phyloP scores from a whole-genome alignment of 2,113 vertebrate genomes.

The Lophius piscatorius region DNA sequence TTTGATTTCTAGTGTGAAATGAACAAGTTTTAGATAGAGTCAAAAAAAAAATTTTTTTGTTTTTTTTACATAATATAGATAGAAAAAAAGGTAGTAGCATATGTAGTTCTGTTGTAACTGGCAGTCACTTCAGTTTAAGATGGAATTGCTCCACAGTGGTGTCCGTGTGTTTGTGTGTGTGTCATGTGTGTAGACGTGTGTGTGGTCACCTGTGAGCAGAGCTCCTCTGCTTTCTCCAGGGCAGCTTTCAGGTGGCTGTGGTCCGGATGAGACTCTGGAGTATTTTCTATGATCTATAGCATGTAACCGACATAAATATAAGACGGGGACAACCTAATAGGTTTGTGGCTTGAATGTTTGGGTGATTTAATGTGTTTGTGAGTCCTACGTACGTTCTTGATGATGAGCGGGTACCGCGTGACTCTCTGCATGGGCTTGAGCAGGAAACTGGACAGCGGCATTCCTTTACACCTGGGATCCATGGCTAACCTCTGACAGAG shows the following conservation, averaged over 20 bases:
- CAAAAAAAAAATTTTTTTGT: too few species aligned
- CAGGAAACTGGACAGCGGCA: conserved; percentile 97
- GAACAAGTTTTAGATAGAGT: too few species aligned
- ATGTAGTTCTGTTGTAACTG: too few species aligned
- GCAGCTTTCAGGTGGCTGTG: conserved; percentile 94
- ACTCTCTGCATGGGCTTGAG: conserved; percentile 99
- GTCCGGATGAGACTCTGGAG: conserved; percentile 94
- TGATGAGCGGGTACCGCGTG: conserved; percentile 97
- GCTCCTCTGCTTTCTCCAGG: conserved; percentile 96
- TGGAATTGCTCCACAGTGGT: too few species aligned
- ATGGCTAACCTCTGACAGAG: conserved; percentile 91
- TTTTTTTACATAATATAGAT: too few species aligned
- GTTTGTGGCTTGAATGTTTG: not conserved
- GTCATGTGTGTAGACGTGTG: not conserved
- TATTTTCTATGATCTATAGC: conserved; percentile 93
- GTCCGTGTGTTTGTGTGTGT: not conserved
- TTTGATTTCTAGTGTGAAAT: too few species aligned
- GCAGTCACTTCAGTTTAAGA: too few species aligned
- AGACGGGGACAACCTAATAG: not conserved
- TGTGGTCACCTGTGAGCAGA: conserved; percentile 87
- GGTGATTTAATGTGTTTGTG: not conserved
- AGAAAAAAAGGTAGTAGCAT: too few species aligned
- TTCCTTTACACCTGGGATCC: conserved; percentile 97
- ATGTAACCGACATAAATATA: not conserved
- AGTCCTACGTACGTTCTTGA: conserved; percentile 90